Conservation (phyloP, 1,140 invertebrate genomes). For the Anadara kagoshimensis region DNA sequence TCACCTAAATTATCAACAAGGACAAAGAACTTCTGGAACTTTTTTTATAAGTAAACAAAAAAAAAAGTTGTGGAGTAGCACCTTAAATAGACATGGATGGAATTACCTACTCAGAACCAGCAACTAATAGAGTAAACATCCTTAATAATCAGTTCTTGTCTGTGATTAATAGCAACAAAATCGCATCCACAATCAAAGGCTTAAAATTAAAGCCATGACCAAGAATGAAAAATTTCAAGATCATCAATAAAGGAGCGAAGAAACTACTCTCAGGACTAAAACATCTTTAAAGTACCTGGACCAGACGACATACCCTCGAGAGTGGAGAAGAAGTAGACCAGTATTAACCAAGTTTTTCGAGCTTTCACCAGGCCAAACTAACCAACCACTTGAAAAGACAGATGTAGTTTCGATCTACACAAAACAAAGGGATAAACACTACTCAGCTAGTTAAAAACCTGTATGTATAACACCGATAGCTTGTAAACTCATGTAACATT, state of each 20-base stretch:
- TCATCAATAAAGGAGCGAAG: not conserved
- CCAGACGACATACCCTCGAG: conserved; percentile 20
- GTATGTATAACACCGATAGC: conserved; percentile 33
- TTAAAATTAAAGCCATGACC: not conserved
- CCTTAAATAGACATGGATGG: conserved; percentile 10
- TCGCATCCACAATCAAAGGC: not conserved
- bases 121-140: conserved; percentile 13
- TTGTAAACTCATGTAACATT: conserved; percentile 35
- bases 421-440: conserved; percentile 26
- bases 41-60: conserved; percentile 6
- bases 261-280: conserved; percentile 13
- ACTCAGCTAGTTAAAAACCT: conserved; percentile 32
- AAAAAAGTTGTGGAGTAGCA: conserved; percentile 17
- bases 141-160: conserved; percentile 29
- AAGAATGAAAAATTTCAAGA: not conserved
- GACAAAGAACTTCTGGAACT: conserved; percentile 9
- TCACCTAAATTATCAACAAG: not conserved
- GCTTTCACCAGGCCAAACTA: conserved; percentile 10
- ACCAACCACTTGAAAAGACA: conserved; percentile 39
- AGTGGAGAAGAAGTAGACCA: conserved; percentile 22
- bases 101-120: conserved; percentile 22
- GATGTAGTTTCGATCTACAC: conserved; percentile 35
- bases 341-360: conserved; percentile 21
- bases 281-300: conserved; percentile 25
- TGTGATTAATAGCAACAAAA: conserved; percentile 19